Percentiles rank a stretch among this genome's conserved stretches.
phyloP scores from a whole-genome alignment of 2,113 vertebrate genomes.

The Panthera tigris region DNA sequence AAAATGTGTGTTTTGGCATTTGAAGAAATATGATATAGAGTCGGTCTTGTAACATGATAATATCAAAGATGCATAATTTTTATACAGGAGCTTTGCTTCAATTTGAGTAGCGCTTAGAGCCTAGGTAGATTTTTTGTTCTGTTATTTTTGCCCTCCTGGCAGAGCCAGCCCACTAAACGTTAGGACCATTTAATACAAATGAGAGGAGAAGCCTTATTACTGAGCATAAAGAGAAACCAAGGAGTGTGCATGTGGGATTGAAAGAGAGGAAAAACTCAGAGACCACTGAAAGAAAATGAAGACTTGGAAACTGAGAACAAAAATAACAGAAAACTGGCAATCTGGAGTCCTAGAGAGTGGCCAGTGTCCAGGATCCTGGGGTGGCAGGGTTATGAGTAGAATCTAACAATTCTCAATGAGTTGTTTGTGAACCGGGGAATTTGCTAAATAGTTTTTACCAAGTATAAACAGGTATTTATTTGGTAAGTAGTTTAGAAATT shows the following conservation, averaged over 20 bases:
- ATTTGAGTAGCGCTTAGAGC: not conserved
- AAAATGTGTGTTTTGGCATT: not conserved
- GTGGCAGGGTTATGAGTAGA: not conserved
- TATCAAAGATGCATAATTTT: not conserved
- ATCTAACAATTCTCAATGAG: not conserved
- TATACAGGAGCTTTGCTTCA: not conserved
- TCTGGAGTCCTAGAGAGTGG: not conserved
- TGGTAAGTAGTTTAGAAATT: not conserved
- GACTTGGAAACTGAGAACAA: not conserved
- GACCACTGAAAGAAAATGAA: not conserved
- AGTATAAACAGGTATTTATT: not conserved
- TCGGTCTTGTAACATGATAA: not conserved
- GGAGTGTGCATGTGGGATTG: not conserved
- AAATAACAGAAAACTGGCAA: not conserved
- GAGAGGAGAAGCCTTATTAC: not conserved
- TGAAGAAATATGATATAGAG: not conserved
- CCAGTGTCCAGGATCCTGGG: not conserved
- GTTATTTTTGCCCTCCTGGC: not conserved
- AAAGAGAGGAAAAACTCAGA: not conserved
- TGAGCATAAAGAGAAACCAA: not conserved
- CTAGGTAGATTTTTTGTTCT: not conserved
- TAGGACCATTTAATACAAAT: not conserved
- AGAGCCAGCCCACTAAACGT: not conserved
- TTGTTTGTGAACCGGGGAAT: not conserved
- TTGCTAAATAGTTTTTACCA: not conserved